Conservation (phyloP, 2,113 vertebrate genomes). For the Onychostruthus taczanowskii region DNA sequence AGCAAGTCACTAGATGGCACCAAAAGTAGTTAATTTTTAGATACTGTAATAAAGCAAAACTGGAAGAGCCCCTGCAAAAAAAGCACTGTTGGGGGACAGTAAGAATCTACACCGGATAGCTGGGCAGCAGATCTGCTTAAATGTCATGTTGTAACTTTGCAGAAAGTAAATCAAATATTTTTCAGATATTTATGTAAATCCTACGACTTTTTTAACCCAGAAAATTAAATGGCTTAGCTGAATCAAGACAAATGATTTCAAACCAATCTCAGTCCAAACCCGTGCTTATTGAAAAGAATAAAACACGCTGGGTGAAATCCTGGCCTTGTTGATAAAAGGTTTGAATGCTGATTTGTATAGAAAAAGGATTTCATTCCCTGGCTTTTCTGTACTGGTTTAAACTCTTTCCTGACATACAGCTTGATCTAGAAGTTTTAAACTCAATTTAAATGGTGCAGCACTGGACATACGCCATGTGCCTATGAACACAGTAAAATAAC, state of each 20-base stretch:
- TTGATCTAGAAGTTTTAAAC: background rate
- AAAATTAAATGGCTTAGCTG: background rate
- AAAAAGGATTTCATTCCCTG: background rate
- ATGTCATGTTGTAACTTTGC: background rate
- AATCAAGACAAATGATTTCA: background rate
- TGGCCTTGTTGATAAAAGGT: background rate
- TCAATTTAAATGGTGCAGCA: background rate
- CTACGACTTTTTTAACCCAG: background rate
- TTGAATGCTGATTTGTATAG: background rate
- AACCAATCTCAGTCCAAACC: background rate
- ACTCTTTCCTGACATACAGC: background rate
- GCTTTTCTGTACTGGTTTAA: background rate
- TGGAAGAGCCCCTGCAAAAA: background rate
- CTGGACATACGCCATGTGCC: background rate
- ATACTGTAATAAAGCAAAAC: background rate
- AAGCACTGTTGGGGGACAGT: background rate
- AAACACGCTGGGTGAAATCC: background rate
- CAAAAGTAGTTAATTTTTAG: slow-evolving; percentile 63
- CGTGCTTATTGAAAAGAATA: background rate
- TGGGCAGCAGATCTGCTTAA: background rate
- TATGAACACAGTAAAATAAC: background rate
- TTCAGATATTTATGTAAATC: background rate
- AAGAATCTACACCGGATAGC: background rate
- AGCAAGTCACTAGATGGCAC: slow-evolving; percentile 65
- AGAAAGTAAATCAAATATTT: background rate